Evolutionary conservation across 2,113 vertebrate genomes (phyloP).

Genomic region (human): GRCh38 chr15:51057001-51057500

Average conservation of each 20-base stretch:
- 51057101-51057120: too few species aligned
- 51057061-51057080: too few species aligned
- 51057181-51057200: too few species aligned
- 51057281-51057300: not conserved
- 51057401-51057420: not conserved
- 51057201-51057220: not conserved
- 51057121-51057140: too few species aligned
- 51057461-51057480: slow-evolving; percentile 24
- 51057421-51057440: not conserved
- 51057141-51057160: too few species aligned
- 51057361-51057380: not conserved
- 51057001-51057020: too few species aligned
- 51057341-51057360: slow-evolving; percentile 14
- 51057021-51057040: too few species aligned
- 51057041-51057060: too few species aligned
- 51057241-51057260: not conserved
- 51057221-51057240: not conserved
- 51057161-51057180: too few species aligned
- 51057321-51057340: not conserved
- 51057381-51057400: not conserved
- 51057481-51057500: not conserved
- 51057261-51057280: slow-evolving; percentile 42
- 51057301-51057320: slow-evolving; percentile 1
- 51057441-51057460: not conserved
- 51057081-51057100: too few species aligned